Conservation (phyloP, 2,888 invertebrate genomes). For the Drosophila percnosoma region DNA sequence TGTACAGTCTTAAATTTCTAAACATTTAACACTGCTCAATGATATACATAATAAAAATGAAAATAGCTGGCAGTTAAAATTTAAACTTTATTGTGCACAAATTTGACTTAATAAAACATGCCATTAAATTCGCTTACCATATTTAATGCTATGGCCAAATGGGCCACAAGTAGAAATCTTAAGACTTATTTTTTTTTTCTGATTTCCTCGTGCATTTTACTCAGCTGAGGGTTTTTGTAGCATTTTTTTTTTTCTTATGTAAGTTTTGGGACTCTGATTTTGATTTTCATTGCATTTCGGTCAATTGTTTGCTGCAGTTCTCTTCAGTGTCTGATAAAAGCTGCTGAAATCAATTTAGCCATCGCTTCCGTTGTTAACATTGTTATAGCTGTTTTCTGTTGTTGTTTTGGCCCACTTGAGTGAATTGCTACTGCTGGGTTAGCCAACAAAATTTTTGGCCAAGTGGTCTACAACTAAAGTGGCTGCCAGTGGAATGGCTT, state of each 20-base stretch:
- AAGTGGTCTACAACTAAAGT: slow-evolving; percentile 38
- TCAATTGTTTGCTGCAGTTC: slow-evolving; percentile 34
- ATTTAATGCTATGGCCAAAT: slow-evolving; percentile 7
- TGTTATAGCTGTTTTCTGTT: neutral
- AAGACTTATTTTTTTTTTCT: neutral
- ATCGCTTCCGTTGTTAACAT: slow-evolving; percentile 15
- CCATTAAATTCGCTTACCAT: slow-evolving; percentile 8
- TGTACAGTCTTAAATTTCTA: neutral
- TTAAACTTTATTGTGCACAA: neutral
- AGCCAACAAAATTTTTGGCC: slow-evolving; percentile 17
- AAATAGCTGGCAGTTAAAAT: neutral
- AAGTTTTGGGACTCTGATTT: neutral
- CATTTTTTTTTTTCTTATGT: neutral
- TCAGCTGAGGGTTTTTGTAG: neutral
- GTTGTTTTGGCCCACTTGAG: slow-evolving; percentile 17
- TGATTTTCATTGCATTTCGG: slow-evolving; percentile 19
- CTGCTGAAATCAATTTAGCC: slow-evolving; percentile 41
- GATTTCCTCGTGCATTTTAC: neutral
- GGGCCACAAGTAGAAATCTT: neutral
- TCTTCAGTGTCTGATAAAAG: slow-evolving; percentile 22
- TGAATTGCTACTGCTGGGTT: slow-evolving; percentile 12
- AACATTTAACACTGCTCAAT: neutral
- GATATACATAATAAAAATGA: neutral
- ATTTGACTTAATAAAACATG: neutral
- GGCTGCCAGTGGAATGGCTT: slow-evolving; percentile 28